phyloP scores from a whole-genome alignment of 2,888 invertebrate species.

The Amiota communis region DNA sequence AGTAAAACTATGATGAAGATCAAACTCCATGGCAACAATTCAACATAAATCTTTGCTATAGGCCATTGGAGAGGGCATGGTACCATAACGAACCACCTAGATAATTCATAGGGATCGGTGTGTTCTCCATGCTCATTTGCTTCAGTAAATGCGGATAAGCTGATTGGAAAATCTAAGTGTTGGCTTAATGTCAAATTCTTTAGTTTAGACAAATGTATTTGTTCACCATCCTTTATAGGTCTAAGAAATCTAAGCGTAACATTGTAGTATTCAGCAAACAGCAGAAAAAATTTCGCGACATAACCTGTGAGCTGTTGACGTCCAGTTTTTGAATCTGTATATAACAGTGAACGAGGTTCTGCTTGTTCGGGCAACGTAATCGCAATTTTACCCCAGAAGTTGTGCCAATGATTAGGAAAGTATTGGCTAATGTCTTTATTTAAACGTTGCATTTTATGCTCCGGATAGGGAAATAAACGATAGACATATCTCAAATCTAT shows the following conservation, averaged over 20 bases:
- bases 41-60: neutral
- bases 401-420: conserved; percentile 2
- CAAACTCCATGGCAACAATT: neutral
- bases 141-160: neutral
- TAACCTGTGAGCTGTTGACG: neutral
- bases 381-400: neutral
- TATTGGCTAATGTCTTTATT: neutral
- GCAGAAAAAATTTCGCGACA: neutral
- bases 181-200: neutral
- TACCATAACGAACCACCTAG: conserved; percentile 16
- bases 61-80: neutral
- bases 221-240: neutral
- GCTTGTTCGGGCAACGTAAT: neutral
- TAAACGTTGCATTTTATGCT: neutral
- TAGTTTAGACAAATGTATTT: neutral
- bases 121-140: neutral
- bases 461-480: neutral
- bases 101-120: neutral
- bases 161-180: neutral
- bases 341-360: neutral
- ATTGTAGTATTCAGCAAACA: conserved; percentile 1
- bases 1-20: neutral
- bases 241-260: neutral
- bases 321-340: neutral
- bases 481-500: neutral